A percentile compares a stretch with the other conserved stretches of the same genome.
Evolutionary conservation across 1,140 invertebrate species (phyloP).

Genomic region (Drosophila pandora): DNA sequence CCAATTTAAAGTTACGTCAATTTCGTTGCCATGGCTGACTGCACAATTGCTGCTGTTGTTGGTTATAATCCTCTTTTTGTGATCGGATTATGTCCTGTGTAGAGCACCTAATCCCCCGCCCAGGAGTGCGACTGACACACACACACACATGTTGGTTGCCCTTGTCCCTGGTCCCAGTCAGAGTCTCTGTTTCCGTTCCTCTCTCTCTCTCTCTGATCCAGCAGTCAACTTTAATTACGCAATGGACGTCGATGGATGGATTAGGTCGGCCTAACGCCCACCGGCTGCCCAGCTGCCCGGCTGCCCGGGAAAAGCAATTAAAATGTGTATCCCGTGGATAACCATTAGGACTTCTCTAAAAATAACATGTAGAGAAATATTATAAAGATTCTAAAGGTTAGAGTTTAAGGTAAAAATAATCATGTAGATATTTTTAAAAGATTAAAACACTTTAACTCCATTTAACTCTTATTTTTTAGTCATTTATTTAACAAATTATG

Average conservation of each 20-base stretch:
- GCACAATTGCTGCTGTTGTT: slow-evolving; percentile 55
- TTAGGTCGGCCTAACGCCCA: slow-evolving; percentile 60
- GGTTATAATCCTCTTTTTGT: slow-evolving; percentile 79
- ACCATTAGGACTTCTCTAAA: slow-evolving; percentile 11
- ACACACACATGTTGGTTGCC: slow-evolving; percentile 31
- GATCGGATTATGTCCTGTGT: slow-evolving; percentile 80
- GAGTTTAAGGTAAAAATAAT: too few species aligned
- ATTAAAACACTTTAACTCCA: too few species aligned
- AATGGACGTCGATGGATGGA: slow-evolving; percentile 63
- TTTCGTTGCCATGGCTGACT: slow-evolving; percentile 20
- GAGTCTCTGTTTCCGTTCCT: slow-evolving; percentile 16
- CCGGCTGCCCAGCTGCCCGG: slow-evolving; percentile 24
- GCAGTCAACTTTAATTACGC: slow-evolving; percentile 75
- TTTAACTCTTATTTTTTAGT: too few species aligned
- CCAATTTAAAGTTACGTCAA: slow-evolving; percentile 69
- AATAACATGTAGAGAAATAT: not conserved
- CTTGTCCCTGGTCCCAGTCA: not conserved
- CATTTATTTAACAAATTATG: too few species aligned
- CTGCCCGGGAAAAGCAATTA: slow-evolving; percentile 68
- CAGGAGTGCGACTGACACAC: slow-evolving; percentile 32
- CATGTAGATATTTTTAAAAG: too few species aligned
- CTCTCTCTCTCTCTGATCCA: slow-evolving; percentile 65
- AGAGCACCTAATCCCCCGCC: slow-evolving; percentile 66
- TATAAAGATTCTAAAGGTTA: not conserved
- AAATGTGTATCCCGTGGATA: slow-evolving; percentile 62